A percentile compares a stretch with the other conserved stretches of the same genome.
Conservation (phyloP, 92 coral and sea anemone species). For the Galaxea fascicularis region DNA sequence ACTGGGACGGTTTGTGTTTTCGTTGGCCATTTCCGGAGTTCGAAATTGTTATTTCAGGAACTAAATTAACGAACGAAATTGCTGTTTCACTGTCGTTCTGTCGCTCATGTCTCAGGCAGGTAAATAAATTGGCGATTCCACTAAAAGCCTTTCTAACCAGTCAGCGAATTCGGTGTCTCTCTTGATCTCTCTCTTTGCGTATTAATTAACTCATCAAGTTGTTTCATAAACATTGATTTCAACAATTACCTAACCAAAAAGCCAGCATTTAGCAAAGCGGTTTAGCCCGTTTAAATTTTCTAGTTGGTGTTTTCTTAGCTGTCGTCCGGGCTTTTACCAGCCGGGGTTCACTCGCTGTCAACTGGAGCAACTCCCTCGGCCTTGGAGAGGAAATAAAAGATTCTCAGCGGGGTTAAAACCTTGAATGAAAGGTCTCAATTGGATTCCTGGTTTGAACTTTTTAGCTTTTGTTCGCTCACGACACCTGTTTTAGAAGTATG, state of each 20-base stretch:
- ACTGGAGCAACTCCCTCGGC: constrained; percentile 6
- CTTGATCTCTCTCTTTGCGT: background rate
- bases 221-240: constrained; percentile 42
- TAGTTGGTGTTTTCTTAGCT: constrained; percentile 37
- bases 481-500: constrained; percentile 45
- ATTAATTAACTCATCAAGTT: constrained; percentile 16
- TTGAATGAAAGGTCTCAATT: constrained; percentile 29
- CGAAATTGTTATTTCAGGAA: constrained; percentile 51
- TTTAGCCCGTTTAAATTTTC: constrained; percentile 25
- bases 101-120: background rate
- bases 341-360: background rate
- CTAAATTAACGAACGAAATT: constrained; percentile 38
- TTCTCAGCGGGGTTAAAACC: constrained; percentile 35
- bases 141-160: background rate
- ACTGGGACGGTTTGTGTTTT: constrained; percentile 14
- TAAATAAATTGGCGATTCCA: constrained; percentile 1
- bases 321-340: constrained; percentile 20
- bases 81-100: background rate
- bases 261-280: constrained; percentile 54
- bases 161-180: background rate
- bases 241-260: constrained; percentile 30
- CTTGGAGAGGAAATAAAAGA: constrained; percentile 10
- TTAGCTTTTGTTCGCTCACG: constrained; percentile 10
- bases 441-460: constrained; percentile 36
- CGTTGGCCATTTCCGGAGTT: constrained; percentile 35